Conservation (phyloP, 2,888 invertebrate genomes). For the Orthosia incerta region DNA sequence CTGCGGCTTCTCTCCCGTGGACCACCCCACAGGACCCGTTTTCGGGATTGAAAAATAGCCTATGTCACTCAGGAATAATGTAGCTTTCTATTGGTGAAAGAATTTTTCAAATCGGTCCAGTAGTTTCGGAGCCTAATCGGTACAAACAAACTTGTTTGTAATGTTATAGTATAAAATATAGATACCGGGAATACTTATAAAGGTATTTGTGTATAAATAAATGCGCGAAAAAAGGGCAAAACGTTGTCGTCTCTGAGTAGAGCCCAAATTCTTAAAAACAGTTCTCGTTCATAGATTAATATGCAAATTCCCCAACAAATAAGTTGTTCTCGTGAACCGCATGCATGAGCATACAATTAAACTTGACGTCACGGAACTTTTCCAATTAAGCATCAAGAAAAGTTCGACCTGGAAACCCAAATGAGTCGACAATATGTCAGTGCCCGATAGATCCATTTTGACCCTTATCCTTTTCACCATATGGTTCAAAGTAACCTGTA, state of each 20-base stretch:
- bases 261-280: background rate
- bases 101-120: no score
- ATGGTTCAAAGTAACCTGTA: background rate
- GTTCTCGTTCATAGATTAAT: background rate
- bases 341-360: constrained; percentile 28
- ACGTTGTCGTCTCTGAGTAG: background rate
- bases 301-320: constrained; percentile 22
- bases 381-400: constrained; percentile 32
- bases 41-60: no score
- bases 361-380: constrained; percentile 34
- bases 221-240: no score
- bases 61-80: no score
- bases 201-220: background rate
- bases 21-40: no score
- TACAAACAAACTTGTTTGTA: no score
- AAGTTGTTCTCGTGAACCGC: background rate
- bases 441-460: background rate
- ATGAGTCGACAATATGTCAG: constrained; percentile 22
- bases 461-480: background rate
- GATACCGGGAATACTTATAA: no score
- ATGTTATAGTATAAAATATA: no score
- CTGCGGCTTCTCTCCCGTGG: no score
- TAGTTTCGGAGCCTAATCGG: no score
- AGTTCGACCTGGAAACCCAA: constrained; percentile 27
- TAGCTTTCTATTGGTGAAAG: no score